These are phyloP conservation scores for Nemopilema nomurai DNA, from an alignment of 30 jellyfish, hydroid and myxozoan genomes.

Conservation along the genomic window DNA sequence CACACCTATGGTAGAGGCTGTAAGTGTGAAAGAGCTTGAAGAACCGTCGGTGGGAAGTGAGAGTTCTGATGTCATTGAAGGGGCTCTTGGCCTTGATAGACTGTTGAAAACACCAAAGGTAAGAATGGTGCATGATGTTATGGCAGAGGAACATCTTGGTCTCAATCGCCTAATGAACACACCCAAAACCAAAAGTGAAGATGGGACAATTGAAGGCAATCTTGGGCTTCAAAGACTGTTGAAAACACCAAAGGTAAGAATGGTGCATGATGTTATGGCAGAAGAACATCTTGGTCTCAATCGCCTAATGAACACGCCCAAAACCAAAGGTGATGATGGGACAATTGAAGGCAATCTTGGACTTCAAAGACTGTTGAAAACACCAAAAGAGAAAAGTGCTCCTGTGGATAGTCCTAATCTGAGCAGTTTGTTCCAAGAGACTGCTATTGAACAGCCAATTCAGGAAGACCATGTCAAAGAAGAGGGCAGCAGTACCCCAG, in stretches of 20 bases:
- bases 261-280: no score
- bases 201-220: no score
- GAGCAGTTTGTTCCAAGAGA: constrained; percentile 4
- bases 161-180: constrained; percentile 3
- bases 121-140: background rate
- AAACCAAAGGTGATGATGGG: background rate
- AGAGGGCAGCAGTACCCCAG: background rate
- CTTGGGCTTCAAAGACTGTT: no score
- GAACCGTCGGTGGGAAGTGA: background rate
- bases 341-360: constrained; percentile 13
- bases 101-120: constrained; percentile 37
- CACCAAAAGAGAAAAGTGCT: background rate
- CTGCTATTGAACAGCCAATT: background rate
- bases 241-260: no score
- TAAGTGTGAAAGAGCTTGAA: background rate
- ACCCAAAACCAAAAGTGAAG: constrained; percentile 24
- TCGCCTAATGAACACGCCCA: constrained; percentile 32
- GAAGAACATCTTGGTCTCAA: no score
- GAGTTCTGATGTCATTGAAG: background rate
- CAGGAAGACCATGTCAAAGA: background rate
- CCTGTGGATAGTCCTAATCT: constrained; percentile 19
- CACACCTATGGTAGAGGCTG: constrained; percentile 9
- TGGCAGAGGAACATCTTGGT: background rate
- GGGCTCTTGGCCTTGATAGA: background rate
- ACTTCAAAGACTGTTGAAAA: background rate